Evolutionary conservation across 2,888 invertebrate species (phyloP).

Genomic region (Charanyca ferruginea): DNA sequence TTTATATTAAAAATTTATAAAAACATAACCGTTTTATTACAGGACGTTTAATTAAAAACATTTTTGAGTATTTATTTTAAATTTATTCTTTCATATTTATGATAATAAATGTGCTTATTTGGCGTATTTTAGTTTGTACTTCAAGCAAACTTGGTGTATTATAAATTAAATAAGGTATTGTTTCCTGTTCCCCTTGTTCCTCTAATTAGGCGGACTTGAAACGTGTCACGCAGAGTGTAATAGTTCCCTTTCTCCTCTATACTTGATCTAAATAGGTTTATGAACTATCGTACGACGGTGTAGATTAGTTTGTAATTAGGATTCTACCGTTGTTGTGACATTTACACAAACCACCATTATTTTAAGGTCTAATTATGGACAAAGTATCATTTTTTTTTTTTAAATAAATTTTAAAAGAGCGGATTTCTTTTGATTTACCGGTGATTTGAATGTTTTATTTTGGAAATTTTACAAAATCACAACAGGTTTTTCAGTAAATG

Average conservation of each 20-base stretch:
- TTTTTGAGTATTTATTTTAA: background rate
- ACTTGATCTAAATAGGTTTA: slow-evolving; percentile 1
- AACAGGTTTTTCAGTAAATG: no score
- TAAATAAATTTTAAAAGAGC: no score
- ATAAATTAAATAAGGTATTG: slow-evolving; percentile 8
- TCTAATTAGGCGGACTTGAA: slow-evolving; percentile 17
- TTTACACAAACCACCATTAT: background rate
- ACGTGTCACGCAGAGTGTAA: slow-evolving; percentile 34
- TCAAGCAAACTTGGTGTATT: slow-evolving; percentile 17
- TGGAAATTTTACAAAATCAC: no score
- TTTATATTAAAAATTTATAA: background rate
- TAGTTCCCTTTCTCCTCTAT: slow-evolving; percentile 18
- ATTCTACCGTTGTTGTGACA: background rate
- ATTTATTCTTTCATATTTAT: slow-evolving; percentile 12
- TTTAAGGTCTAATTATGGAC: no score
- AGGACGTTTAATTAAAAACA: background rate
- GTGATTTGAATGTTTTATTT: no score
- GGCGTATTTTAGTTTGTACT: background rate
- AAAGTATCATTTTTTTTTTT: no score
- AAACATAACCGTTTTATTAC: background rate
- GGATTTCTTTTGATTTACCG: no score
- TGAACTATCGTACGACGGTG: background rate
- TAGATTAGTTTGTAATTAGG: slow-evolving; percentile 3
- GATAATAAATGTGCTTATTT: background rate
- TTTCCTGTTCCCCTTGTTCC: slow-evolving; percentile 11